Evolutionary conservation across 2,113 vertebrate genomes (phyloP).

Genomic region (Pseudorhombus dupliciocellatus): DNA sequence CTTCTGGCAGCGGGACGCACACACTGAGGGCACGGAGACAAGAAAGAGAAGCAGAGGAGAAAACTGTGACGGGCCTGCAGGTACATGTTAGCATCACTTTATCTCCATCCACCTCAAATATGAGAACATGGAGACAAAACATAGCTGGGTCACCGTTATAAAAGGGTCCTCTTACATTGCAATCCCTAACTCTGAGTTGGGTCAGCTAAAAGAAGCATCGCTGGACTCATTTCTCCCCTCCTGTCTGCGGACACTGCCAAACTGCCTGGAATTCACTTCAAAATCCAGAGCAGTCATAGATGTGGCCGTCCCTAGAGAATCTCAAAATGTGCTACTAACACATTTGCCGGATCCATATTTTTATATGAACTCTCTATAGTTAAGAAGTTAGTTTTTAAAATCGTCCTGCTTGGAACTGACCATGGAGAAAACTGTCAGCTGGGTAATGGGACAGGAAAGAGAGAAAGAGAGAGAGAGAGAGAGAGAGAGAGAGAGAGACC

Average conservation of each 20-base stretch:
- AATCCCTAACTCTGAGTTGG: conserved; percentile 65
- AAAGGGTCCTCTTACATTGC: conserved; percentile 49
- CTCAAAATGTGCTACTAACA: conserved; percentile 69
- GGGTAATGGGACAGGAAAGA: neutral
- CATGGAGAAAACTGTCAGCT: neutral
- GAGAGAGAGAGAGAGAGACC: neutral
- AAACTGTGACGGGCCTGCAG: neutral
- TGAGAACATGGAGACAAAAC: conserved; percentile 35
- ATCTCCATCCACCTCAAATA: conserved; percentile 3
- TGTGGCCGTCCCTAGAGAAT: conserved; percentile 57
- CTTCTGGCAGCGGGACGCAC: conserved; percentile 89
- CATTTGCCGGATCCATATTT: conserved; percentile 68
- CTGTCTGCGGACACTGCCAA: conserved; percentile 65
- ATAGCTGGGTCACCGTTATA: conserved; percentile 58
- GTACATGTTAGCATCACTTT: neutral
- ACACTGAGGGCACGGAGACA: conserved; percentile 78
- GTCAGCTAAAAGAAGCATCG: conserved; percentile 76
- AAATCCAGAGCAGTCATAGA: conserved; percentile 66
- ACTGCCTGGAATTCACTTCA: conserved; percentile 63
- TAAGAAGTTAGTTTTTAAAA: neutral
- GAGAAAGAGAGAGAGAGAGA: too few species aligned
- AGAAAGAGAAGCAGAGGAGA: neutral
- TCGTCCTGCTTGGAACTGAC: neutral
- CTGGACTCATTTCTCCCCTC: conserved; percentile 68
- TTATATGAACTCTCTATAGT: conserved; percentile 23